Conservation (phyloP, 2,797 vertebrate genomes). For the Danionella dracula region DNA sequence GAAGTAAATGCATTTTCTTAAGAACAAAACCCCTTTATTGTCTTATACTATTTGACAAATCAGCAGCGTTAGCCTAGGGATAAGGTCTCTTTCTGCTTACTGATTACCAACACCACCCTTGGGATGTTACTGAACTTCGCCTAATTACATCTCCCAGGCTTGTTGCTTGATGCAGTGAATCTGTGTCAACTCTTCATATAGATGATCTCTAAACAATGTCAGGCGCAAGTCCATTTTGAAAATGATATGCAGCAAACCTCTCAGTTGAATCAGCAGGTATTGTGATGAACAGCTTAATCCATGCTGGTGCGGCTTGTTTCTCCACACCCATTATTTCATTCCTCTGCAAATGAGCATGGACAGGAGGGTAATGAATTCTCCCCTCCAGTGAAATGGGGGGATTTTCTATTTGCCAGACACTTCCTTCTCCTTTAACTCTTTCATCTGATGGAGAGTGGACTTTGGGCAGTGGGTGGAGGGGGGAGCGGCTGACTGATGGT, state of each 20-base stretch:
- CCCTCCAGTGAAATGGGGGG: slow-evolving; percentile 42
- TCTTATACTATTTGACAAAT: slow-evolving; percentile 7
- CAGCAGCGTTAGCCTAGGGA: slow-evolving; percentile 1
- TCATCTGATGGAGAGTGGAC: slow-evolving; percentile 36
- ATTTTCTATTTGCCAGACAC: slow-evolving; percentile 47
- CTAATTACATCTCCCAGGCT: background rate
- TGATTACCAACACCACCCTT: slow-evolving; percentile 14
- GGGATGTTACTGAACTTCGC: slow-evolving; percentile 34
- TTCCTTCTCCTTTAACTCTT: slow-evolving; percentile 46
- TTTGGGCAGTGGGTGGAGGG: slow-evolving; percentile 25
- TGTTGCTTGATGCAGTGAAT: background rate
- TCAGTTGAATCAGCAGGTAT: slow-evolving; percentile 9
- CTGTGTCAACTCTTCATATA: background rate
- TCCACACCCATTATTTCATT: slow-evolving; percentile 44
- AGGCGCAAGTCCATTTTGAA: background rate
- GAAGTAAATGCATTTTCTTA: slow-evolving; percentile 17
- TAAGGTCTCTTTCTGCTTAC: slow-evolving; percentile 28
- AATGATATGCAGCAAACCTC: slow-evolving; percentile 18
- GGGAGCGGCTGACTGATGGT: slow-evolving; percentile 46
- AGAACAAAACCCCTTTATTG: slow-evolving; percentile 3
- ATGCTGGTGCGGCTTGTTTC: slow-evolving; percentile 26
- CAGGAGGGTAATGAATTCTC: slow-evolving; percentile 45
- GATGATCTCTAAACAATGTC: background rate
- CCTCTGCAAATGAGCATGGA: slow-evolving; percentile 45
- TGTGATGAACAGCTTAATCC: slow-evolving; percentile 34